A percentile compares a stretch with the other conserved stretches of the same genome.
These are phyloP conservation scores for Ancistrus triradiatus DNA, from an alignment of 2,113 vertebrate genomes.

Conservation along the genomic window DNA sequence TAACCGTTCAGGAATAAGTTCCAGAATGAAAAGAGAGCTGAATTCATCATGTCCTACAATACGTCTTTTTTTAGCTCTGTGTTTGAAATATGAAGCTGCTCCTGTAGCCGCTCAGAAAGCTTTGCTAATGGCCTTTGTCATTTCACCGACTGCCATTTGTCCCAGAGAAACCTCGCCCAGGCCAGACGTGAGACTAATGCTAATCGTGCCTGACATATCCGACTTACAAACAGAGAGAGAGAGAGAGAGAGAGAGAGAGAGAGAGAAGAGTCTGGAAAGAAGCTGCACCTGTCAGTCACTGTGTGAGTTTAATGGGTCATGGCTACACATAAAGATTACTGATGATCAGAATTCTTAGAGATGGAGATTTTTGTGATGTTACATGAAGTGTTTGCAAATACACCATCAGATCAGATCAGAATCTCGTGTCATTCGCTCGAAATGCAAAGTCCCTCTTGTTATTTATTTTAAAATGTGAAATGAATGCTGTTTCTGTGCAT, in stretches of 20 bases:
- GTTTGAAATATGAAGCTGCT: conserved; percentile 11
- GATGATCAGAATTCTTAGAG: too few species aligned
- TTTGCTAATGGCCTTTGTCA: conserved; percentile 36
- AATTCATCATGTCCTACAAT: neutral
- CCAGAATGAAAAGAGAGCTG: too few species aligned
- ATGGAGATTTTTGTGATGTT: too few species aligned
- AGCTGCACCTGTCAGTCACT: conserved; percentile 9
- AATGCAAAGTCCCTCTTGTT: too few species aligned
- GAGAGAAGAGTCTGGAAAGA: neutral
- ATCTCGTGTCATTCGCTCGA: too few species aligned
- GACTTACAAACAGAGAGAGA: conserved; percentile 3
- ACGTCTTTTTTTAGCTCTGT: neutral
- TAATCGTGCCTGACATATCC: conserved; percentile 32
- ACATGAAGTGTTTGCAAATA: neutral
- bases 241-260: neutral
- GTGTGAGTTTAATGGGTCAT: conserved; percentile 15
- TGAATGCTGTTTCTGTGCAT: too few species aligned
- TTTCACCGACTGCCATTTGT: conserved; percentile 34
- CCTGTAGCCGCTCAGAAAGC: conserved; percentile 23
- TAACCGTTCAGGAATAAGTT: too few species aligned
- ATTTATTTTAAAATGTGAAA: too few species aligned
- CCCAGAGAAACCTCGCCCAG: conserved; percentile 31
- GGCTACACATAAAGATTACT: too few species aligned
- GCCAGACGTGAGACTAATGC: conserved; percentile 36
- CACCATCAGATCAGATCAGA: neutral